phyloP scores from a whole-genome alignment of 2,113 vertebrate genomes.

The Vulpes vulpes region DNA sequence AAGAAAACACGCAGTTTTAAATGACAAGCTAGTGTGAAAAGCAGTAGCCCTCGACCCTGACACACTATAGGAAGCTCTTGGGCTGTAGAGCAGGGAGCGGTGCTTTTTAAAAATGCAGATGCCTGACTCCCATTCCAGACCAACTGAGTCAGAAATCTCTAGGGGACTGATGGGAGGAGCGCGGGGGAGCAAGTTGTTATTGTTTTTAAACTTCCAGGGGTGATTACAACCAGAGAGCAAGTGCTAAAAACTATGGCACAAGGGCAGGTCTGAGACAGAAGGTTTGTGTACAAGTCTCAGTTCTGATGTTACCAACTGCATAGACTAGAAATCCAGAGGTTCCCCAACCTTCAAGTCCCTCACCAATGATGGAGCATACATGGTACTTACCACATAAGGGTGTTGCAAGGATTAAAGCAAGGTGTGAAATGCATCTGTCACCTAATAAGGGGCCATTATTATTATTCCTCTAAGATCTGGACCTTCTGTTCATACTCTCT shows the following conservation, averaged over 20 bases:
- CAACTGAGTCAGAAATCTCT: not conserved
- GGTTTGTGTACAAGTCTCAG: not conserved
- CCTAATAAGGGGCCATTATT: rapidly evolving
- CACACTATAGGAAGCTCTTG: not conserved
- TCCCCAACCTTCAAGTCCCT: not conserved
- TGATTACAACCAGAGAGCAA: not conserved
- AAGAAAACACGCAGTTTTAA: conserved; percentile 46
- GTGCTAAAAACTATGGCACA: not conserved
- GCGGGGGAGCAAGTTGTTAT: not conserved
- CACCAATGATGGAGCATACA: not conserved
- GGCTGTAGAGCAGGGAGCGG: not conserved
- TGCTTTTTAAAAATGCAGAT: not conserved
- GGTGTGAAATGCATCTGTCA: not conserved
- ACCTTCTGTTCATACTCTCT: not conserved
- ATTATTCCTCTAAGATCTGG: not conserved
- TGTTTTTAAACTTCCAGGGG: not conserved
- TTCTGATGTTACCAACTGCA: not conserved
- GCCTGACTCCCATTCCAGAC: not conserved
- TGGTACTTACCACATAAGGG: rapidly evolving
- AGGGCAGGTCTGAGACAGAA: rapidly evolving
- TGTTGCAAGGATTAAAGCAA: not conserved
- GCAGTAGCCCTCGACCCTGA: not conserved
- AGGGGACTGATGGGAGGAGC: rapidly evolving
- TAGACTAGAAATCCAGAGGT: not conserved
- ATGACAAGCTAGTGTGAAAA: not conserved